These are phyloP conservation scores for Plebejus anna DNA, from an alignment of 2,888 invertebrate species.

Conservation along the genomic window DNA sequence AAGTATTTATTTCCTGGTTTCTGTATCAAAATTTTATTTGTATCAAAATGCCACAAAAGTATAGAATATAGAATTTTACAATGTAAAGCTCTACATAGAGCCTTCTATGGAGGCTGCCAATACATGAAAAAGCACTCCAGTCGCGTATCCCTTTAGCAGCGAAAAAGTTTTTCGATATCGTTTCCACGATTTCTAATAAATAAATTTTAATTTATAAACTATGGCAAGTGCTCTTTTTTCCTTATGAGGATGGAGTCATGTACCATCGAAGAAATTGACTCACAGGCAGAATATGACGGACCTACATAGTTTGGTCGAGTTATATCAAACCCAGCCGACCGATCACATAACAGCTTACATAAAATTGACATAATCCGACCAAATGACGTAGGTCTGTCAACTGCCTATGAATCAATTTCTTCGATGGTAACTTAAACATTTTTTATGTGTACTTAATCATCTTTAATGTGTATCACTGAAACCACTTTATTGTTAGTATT, in stretches of 20 bases:
- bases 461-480: no score
- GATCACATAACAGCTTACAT: no score
- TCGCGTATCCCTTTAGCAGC: neutral
- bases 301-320: no score
- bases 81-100: constrained; percentile 2
- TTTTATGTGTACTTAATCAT: neutral
- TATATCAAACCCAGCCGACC: no score
- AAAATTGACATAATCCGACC: no score
- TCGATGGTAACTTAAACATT: neutral
- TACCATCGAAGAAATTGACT: neutral
- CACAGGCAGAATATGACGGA: no score
- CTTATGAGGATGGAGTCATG: neutral
- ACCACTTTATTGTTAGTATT: no score
- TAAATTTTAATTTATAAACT: neutral
- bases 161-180: neutral
- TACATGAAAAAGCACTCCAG: constrained; percentile 19
- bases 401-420: no score
- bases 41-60: neutral
- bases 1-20: neutral
- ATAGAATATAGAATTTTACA: neutral
- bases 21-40: neutral
- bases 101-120: neutral
- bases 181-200: constrained; percentile 2
- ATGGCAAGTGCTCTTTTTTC: neutral
- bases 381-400: no score